These are phyloP conservation scores for Montifringilla adamsi DNA, from an alignment of 2,113 vertebrate species.

Conservation along the genomic window DNA sequence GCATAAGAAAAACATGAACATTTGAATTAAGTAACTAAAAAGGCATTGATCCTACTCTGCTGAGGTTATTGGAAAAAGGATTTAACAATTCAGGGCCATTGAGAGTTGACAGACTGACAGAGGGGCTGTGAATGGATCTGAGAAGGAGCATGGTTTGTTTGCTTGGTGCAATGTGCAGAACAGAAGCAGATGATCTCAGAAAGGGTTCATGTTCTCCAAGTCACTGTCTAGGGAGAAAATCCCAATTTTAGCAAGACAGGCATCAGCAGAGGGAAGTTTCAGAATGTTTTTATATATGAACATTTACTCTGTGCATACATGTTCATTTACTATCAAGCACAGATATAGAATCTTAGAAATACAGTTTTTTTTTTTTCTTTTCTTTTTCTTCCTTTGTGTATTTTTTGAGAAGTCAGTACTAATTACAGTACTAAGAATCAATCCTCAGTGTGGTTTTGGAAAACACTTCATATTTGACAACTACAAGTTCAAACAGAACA, in stretches of 20 bases:
- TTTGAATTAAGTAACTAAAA: not conserved
- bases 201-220: not conserved
- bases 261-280: not conserved
- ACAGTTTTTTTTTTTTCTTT: not conserved
- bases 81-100: not conserved
- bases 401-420: not conserved
- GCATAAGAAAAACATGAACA: not conserved
- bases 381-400: not conserved
- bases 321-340: not conserved
- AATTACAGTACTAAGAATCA: not conserved
- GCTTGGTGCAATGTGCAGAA: not conserved
- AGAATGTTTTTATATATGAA: not conserved
- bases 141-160: not conserved
- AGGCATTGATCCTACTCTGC: not conserved
- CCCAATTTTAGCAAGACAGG: not conserved
- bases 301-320: not conserved
- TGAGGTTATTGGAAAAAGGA: not conserved
- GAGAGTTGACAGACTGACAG: not conserved
- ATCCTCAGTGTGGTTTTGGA: not conserved
- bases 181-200: not conserved
- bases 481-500: not conserved
- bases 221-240: not conserved
- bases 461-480: not conserved
- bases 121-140: not conserved
- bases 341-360: not conserved